These are phyloP conservation scores for Geotrupes spiniger DNA, from an alignment of 2,888 invertebrate genomes.

Conservation along the genomic window DNA sequence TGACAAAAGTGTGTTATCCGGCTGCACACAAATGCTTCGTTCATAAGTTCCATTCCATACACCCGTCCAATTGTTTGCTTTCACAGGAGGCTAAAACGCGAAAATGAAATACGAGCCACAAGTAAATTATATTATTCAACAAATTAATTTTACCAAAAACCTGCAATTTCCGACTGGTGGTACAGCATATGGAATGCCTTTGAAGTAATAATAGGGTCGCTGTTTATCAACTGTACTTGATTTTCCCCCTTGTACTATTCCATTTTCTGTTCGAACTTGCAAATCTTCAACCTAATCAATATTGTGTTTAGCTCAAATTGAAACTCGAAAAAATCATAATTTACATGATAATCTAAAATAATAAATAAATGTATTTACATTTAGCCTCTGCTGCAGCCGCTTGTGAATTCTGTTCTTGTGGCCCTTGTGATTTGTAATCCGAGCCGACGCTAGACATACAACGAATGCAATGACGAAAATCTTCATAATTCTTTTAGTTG, in stretches of 20 bases:
- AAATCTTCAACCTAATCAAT: not conserved
- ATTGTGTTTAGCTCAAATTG: too few relatives aligned
- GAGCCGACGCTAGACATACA: too few relatives aligned
- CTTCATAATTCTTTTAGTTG: too few relatives aligned
- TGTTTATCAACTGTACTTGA: slow-evolving; percentile 14
- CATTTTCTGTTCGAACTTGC: slow-evolving; percentile 23
- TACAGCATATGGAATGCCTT: slow-evolving; percentile 35
- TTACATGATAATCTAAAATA: too few relatives aligned
- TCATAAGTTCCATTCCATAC: slow-evolving; percentile 30
- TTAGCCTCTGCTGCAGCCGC: too few relatives aligned
- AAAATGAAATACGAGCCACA: not conserved
- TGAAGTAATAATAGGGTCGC: slow-evolving; percentile 27
- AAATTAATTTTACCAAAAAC: slow-evolving; percentile 26
- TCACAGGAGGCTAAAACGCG: slow-evolving; percentile 23
- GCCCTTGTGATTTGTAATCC: too few relatives aligned
- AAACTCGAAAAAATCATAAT: too few relatives aligned
- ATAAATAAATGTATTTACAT: too few relatives aligned
- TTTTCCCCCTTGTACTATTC: slow-evolving; percentile 25
- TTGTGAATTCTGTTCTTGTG: too few relatives aligned
- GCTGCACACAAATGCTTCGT: slow-evolving; percentile 27
- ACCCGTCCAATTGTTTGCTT: slow-evolving; percentile 27
- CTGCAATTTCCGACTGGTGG: slow-evolving; percentile 30
- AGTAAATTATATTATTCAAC: too few relatives aligned
- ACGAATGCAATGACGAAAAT: too few relatives aligned
- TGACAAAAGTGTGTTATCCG: slow-evolving; percentile 18